phyloP scores from a whole-genome alignment of 2,113 vertebrate genomes.

The Chaetops frenatus region DNA sequence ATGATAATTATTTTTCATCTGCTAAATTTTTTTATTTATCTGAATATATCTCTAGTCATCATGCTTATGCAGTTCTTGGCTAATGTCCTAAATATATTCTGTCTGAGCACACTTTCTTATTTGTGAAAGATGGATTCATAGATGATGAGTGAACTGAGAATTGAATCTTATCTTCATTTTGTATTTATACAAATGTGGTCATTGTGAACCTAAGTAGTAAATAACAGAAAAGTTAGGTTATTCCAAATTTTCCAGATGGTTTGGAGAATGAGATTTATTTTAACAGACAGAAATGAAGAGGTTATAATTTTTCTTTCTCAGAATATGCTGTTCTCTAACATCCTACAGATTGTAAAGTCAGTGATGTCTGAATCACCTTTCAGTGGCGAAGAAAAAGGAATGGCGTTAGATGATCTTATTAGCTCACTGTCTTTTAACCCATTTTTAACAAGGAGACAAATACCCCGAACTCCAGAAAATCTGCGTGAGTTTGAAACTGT shows the following conservation, averaged over 20 bases:
- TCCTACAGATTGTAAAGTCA: conserved; percentile 76
- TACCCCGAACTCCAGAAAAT: conserved; percentile 85
- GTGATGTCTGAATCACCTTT: conserved; percentile 62
- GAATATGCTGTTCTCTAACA: background rate
- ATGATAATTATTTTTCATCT: background rate
- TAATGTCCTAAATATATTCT: background rate
- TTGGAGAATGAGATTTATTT: background rate
- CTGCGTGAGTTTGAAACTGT: conserved; percentile 74
- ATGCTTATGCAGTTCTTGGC: background rate
- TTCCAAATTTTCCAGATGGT: background rate
- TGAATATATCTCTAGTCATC: background rate
- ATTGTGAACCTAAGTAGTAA: background rate
- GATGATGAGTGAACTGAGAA: background rate
- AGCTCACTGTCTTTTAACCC: conserved; percentile 71
- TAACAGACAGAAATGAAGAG: background rate
- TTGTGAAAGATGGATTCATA: background rate
- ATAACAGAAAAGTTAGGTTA: background rate
- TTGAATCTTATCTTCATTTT: background rate
- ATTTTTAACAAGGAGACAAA: conserved; percentile 78
- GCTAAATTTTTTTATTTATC: background rate
- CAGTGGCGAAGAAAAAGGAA: conserved; percentile 4
- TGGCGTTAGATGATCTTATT: conserved; percentile 71
- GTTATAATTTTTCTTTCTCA: background rate
- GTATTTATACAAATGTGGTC: background rate
- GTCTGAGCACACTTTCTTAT: background rate